phyloP scores from a whole-genome alignment of 2,797 vertebrate genomes.

The Brachyalestes nurse region DNA sequence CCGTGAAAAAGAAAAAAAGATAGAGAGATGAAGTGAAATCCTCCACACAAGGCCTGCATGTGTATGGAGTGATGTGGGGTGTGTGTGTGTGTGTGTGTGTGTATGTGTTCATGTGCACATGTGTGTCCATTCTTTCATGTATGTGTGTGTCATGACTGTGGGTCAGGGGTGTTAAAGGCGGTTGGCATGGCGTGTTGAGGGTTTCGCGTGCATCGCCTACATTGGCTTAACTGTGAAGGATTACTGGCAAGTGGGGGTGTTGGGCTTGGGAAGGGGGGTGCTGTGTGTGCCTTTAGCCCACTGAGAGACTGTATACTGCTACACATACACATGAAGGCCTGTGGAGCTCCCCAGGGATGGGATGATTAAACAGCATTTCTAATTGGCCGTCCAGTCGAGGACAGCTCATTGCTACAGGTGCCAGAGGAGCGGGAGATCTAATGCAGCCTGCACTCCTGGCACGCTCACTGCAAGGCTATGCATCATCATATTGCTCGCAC shows the following conservation, averaged over 20 bases:
- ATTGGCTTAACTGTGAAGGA: conserved; percentile 66
- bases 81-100: conserved; percentile 49
- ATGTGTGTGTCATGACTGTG: conserved; percentile 65
- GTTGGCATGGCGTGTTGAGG: conserved; percentile 39
- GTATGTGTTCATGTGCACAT: conserved; percentile 47
- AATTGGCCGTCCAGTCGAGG: conserved; percentile 48
- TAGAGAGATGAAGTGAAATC: conserved; percentile 43
- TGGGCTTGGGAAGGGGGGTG: conserved; percentile 33
- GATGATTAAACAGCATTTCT: conserved; percentile 58
- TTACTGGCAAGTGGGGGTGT: conserved; percentile 75
- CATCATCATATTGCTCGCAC: conserved; percentile 18
- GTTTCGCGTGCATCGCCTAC: conserved; percentile 48
- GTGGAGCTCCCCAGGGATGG: conserved; percentile 33
- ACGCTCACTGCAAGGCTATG: conserved; percentile 31
- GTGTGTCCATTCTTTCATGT: conserved; percentile 64
- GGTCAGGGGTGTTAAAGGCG: conserved; percentile 47
- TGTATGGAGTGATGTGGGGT: conserved; percentile 42
- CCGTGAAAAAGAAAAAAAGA: conserved; percentile 49
- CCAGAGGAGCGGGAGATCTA: conserved; percentile 33
- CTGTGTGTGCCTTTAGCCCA: conserved; percentile 37
- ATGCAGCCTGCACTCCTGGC: conserved; percentile 29
- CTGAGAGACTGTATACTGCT: conserved; percentile 31
- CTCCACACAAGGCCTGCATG: conserved; percentile 53
- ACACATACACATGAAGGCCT: conserved; percentile 13
- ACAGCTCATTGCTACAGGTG: conserved; percentile 54